phyloP scores from a whole-genome alignment of 2,797 vertebrate species.

The Anisognathus igniventris region DNA sequence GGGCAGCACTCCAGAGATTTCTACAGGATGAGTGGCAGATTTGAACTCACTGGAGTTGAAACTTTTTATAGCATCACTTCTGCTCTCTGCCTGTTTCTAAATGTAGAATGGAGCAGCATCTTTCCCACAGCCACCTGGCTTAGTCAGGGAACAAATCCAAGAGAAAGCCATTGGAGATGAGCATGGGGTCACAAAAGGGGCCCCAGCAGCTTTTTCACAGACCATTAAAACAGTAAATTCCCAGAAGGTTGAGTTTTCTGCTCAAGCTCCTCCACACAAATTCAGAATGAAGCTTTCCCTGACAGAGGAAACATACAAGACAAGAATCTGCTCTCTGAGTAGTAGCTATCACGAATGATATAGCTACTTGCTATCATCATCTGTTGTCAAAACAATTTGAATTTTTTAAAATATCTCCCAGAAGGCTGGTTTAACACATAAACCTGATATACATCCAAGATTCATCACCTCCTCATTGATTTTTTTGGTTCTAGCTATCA shows the following conservation, averaged over 20 bases:
- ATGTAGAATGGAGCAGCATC: not conserved
- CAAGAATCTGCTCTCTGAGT: not conserved
- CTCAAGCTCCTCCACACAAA: not conserved
- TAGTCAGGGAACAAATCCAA: not conserved
- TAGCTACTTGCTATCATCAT: not conserved
- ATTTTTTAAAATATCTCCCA: not conserved
- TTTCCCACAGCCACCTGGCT: conserved; percentile 57
- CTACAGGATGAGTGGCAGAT: not conserved
- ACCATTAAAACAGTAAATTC: not conserved
- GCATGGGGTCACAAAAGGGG: not conserved
- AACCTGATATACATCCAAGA: not conserved
- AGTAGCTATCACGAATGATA: not conserved
- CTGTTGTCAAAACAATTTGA: not conserved
- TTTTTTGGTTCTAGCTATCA: not conserved
- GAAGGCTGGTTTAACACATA: not conserved
- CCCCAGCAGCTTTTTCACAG: conserved; percentile 1
- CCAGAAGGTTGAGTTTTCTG: not conserved
- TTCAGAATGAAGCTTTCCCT: not conserved
- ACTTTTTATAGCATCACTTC: conserved; percentile 29
- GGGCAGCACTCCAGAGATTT: not conserved
- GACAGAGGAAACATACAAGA: not conserved
- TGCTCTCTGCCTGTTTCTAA: not conserved
- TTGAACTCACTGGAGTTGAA: not conserved
- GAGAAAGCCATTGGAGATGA: not conserved
- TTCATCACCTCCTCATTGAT: not conserved